These are phyloP conservation scores for Mythimna pallens DNA, from an alignment of 2,888 invertebrate genomes.

Conservation along the genomic window DNA sequence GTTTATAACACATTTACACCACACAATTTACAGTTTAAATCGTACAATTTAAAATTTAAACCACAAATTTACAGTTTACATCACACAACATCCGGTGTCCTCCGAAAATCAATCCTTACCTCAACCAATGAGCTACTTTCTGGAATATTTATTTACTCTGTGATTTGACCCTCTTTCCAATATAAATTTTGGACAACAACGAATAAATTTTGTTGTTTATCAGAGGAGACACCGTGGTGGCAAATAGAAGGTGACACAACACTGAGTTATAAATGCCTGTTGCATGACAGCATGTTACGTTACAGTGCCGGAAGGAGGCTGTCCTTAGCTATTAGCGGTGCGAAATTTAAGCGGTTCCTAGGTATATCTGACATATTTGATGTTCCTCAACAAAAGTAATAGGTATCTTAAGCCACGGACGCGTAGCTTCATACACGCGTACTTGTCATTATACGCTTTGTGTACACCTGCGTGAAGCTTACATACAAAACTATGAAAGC, in stretches of 20 bases:
- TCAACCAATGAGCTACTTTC: not conserved
- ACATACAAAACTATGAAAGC: no score
- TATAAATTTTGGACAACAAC: constrained; percentile 17
- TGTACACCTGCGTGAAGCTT: no score
- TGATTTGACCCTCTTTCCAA: constrained; percentile 9
- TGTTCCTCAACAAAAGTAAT: no score
- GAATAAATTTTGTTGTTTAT: constrained; percentile 72
- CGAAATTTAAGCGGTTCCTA: constrained; percentile 21
- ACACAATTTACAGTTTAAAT: no score
- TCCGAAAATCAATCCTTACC: no score
- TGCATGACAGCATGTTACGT: constrained; percentile 67
- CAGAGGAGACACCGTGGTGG: constrained; percentile 87
- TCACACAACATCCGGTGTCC: no score
- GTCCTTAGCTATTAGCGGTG: constrained; percentile 27
- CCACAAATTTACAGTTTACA: no score
- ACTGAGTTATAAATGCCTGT: constrained; percentile 59
- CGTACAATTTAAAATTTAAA: no score
- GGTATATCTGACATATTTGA: not conserved
- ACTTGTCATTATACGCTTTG: no score
- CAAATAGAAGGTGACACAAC: constrained; percentile 86
- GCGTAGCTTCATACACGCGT: no score
- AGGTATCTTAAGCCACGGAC: no score
- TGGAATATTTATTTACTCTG: not conserved
- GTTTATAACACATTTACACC: no score
- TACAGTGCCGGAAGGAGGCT: constrained; percentile 13